Conservation (phyloP, 2,113 vertebrate genomes). For the Ancistrus triradiatus region DNA sequence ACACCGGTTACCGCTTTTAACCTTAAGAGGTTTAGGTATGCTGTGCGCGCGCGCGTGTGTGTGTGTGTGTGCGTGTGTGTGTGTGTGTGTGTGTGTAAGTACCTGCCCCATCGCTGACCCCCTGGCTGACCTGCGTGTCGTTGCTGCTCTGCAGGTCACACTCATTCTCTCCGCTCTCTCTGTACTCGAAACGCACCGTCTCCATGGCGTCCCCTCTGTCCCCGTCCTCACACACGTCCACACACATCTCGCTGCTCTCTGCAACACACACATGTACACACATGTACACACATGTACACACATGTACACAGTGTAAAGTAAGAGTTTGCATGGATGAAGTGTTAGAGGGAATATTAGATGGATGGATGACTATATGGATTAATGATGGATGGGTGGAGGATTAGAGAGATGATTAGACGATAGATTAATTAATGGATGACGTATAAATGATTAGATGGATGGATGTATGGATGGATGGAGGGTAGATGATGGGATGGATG, state of each 20-base stretch:
- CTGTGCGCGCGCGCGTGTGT: background rate
- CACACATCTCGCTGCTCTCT: constrained; percentile 20
- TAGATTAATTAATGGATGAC: too few relatives aligned
- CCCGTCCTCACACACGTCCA: background rate
- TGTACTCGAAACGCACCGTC: constrained; percentile 35
- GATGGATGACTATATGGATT: background rate
- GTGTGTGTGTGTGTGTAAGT: constrained; percentile 3
- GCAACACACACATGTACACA: constrained; percentile 19
- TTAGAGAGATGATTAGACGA: background rate
- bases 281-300: constrained; percentile 4
- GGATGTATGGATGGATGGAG: too few relatives aligned
- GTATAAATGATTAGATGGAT: too few relatives aligned
- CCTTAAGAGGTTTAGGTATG: too few relatives aligned
- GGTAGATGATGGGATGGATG: too few relatives aligned
- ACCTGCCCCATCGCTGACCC: background rate
- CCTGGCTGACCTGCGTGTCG: background rate
- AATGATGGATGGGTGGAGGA: background rate
- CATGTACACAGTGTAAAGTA: too few relatives aligned
- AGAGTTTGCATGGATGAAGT: too few relatives aligned
- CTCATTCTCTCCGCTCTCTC: constrained; percentile 28
- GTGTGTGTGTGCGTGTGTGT: constrained; percentile 9
- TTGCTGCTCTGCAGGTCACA: constrained; percentile 19
- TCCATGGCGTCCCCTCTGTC: background rate
- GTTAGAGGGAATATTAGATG: background rate
- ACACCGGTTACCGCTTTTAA: too few relatives aligned